Evolutionary conservation across 2,797 vertebrate genomes (phyloP).

Genomic region (Anguilla marmorata): DNA sequence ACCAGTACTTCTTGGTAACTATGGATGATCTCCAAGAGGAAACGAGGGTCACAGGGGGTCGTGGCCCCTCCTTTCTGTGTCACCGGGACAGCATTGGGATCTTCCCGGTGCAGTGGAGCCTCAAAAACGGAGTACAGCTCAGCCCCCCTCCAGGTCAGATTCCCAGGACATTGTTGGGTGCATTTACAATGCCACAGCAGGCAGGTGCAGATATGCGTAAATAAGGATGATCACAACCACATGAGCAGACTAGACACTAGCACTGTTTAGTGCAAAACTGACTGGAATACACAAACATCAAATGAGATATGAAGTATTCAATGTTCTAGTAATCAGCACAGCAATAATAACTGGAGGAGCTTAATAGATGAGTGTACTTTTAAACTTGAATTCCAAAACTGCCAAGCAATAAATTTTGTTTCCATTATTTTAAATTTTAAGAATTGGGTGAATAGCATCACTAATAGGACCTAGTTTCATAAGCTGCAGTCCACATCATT

Average conservation of each 20-base stretch:
- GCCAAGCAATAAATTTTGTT: neutral
- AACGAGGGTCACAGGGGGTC: conserved; percentile 52
- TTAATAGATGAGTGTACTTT: neutral
- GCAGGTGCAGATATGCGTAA: neutral
- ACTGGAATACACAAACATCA: neutral
- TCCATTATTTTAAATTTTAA: neutral
- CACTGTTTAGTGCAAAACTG: neutral
- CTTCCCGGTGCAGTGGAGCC: conserved; percentile 91
- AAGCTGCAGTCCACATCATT: neutral
- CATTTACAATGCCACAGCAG: neutral
- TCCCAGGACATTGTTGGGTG: conserved; percentile 14
- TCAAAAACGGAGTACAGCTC: conserved; percentile 90
- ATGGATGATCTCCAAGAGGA: conserved; percentile 85
- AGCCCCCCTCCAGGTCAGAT: conserved; percentile 82
- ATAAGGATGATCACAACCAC: neutral
- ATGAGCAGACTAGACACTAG: neutral
- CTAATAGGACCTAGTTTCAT: neutral
- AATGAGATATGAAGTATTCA: neutral
- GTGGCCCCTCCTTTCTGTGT: conserved; percentile 76
- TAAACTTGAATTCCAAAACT: neutral
- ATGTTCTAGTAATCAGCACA: neutral
- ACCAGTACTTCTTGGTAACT: conserved; percentile 86
- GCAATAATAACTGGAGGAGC: neutral
- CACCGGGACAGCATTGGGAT: conserved; percentile 85
- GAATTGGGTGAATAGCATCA: neutral